Evolutionary conservation across 53 echinoderm and acorn worm genomes (phyloP), one percentile per base, ranked within the genome.

Genomic region (Henricia sp.): DNA sequence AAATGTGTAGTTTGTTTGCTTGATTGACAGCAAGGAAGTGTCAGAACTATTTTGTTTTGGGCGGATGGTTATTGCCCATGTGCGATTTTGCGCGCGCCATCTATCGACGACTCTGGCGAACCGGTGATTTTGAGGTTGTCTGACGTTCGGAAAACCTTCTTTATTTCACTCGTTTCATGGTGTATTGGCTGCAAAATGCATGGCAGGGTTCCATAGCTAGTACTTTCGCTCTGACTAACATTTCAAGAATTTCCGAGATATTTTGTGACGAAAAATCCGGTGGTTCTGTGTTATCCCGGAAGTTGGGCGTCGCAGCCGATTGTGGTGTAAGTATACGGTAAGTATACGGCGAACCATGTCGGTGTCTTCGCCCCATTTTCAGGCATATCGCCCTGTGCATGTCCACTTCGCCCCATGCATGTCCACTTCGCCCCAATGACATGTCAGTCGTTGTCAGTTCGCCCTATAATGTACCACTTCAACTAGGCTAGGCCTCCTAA

Each of bases 271-370:
- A 17, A 28, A 62, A 43, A 63, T 48, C 48, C 12, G n/a, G 80
- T 43, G 80, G 34, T 32, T 26, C 46, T 63, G 80, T 50, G 80
- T 62, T 64, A 80, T 80, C 80, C 80, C 80, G 80, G 80, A 80
- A 80, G 80, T 80, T 63, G 80, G 80, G 63, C 80, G 62, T 46
- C 46, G 26, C 52, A 64, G 39, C 44, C 50, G 56, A 34, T 57
- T 76, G 57, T 56, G 42, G 56, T 57, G 76, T 76, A 34, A 76
- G 76, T 76, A 76, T 23, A 35, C 20, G 1, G 13, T 40, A 2
- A 26, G 24, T 19, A 57, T 38, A 36, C 35, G 63, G 24, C n/a
- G n/a, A n/a, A n/a, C n/a, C n/a, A n/a, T n/a, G n/a, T n/a, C n/a
- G n/a, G n/a, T n/a, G n/a, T n/a, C n/a, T n/a, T n/a, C n/a, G n/a